Evolutionary conservation across 2,888 invertebrate species (phyloP).

Genomic region (Toxonevra muliebris): DNA sequence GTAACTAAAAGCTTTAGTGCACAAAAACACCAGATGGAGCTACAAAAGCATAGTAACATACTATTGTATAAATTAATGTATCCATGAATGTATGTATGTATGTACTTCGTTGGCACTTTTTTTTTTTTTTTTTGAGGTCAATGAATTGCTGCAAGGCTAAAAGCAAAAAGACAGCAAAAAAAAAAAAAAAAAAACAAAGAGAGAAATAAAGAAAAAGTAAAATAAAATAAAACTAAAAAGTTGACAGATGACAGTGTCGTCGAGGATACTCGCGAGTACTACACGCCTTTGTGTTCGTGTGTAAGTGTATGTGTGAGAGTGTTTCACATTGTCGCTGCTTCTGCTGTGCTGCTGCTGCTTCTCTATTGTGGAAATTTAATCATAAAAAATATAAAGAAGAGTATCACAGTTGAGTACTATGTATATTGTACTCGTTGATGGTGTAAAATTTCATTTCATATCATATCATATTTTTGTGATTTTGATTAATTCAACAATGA

Average conservation of each 20-base stretch:
- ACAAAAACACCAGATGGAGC: constrained; percentile 10
- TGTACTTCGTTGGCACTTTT: constrained; percentile 6
- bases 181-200: constrained; percentile 5
- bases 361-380: not conserved
- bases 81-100: not conserved
- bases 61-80: not conserved
- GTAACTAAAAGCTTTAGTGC: constrained; percentile 12
- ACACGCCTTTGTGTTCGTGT: not conserved
- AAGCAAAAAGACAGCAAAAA: constrained; percentile 9
- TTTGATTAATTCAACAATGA: too few relatives aligned
- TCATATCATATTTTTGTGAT: too few relatives aligned
- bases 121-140: constrained; percentile 28
- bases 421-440: too few relatives aligned
- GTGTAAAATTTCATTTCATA: too few relatives aligned
- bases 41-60: not conserved
- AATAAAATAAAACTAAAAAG: too few relatives aligned
- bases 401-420: too few relatives aligned
- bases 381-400: too few relatives aligned
- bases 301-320: constrained; percentile 5
- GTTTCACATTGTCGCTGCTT: not conserved
- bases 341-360: not conserved
- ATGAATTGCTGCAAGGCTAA: constrained; percentile 24
- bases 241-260: too few relatives aligned
- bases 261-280: too few relatives aligned
- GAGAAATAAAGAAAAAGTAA: not conserved